Evolutionary conservation across 1,140 invertebrate genomes (phyloP), one percentile per base, ranked within the genome.

Genomic region (Dufourea novaeangliae): DNA sequence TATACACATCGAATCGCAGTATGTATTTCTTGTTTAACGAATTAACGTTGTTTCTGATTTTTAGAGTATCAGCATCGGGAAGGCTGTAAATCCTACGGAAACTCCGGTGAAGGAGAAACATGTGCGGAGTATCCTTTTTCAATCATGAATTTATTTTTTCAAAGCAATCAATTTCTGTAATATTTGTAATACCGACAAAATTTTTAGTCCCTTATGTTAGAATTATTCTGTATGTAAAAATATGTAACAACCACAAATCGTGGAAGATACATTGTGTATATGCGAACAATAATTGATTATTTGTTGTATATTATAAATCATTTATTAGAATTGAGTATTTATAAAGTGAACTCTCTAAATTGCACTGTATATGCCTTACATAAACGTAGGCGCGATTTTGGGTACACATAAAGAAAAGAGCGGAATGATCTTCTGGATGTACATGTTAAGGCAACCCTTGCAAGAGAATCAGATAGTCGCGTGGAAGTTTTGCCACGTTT

Each of bases 401-500:
- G 98, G 98, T 32, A 98, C 98, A n/a, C 98, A 97, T 91, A 96
- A 97, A 88, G 97, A 98, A 82, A 97, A 97, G 92, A 97, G 97
- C 88, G 97, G 95, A 1, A 93, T 95, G 87, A 96, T 96, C 29
- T 99, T 99, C 93, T 99, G 98, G 98, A 94, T 95, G 83, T 95
- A 97, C 88, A 95, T 96, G 22, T 92, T 96, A 17, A 94, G 96
- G 56, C 95, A 98, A 68, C 98, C 97, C 0, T 91, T 98, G 4
- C 96, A 98, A 92, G 97, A 98, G 76, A 97, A 98, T 93, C 95
- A 97, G 61, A 98, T 99, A 82, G 95, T 98, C 27, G 97, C 97
- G 4, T 99, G 99, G 99, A 99, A 99, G 92, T 99, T 99, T 92
- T 99, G 98, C 88, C 97, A 99, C 94, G 96, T 99, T 67, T 93